Base-by-base conservation (phyloP, 2,797 vertebrate species). In the Rhinogobio ventralis region DNA sequence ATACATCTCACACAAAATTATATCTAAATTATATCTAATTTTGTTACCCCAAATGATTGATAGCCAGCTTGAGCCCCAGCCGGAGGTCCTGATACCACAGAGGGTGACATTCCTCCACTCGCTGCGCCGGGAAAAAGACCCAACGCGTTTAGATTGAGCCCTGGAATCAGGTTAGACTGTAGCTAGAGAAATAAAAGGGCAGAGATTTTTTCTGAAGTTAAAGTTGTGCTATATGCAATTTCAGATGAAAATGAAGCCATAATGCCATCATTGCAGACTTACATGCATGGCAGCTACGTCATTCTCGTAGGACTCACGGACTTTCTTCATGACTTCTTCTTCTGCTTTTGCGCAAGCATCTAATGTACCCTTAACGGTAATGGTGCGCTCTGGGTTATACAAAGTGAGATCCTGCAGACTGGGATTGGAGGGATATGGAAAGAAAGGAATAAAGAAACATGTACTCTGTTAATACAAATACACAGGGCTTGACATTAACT, bases 261-360 rank as follows among this genome's bases (percentile, higher is more conserved):
- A 64, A 64, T 4, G 28, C 7, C 1, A 30, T 36, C 13, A 28
- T n/a, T 20, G 23, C 20, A 8, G n/a, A 78, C 97, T 96, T 93
- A 99, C 98, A 73, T 99, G 98, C 98, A 99, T 99, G 93, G 98
- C 98, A 91, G 97, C 97, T 92, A 99, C 96, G 87, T 99, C 98
- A 46, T 98, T 99, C 89, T 99, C 98, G 15, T 99, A 98, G 25
- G 98, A 97, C 93, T 99, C 98, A 90, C 97, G 95, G 93, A 99
- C 94, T 94, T 99, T 99, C 95, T 97, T 99, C 98, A 99, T 99
- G 86, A 99, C 96, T 93, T 99, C 98, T 91, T 98, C 97, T 86
- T 99, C 97, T 0, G 98, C 98, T 91, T 94, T 96, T 75, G 96
- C 92, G 90, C 97, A 98, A 0, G 96, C 96, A 81, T 98, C 97